Evolutionary conservation across 2,797 vertebrate genomes (phyloP).

Genomic region (Prunella strophiata): DNA sequence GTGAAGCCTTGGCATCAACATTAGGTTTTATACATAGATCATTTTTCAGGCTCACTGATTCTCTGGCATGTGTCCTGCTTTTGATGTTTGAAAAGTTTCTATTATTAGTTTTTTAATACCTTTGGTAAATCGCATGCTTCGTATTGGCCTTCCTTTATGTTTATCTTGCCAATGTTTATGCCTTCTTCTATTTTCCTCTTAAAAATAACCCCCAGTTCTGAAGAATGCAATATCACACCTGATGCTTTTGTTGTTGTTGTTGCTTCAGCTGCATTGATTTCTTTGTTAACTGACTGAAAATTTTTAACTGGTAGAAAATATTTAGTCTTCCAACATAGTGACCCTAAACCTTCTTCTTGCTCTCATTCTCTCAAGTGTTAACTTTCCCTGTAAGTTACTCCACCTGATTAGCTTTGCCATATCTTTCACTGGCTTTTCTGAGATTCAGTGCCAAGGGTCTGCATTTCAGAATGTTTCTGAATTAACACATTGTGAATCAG

Average conservation of each 20-base stretch:
- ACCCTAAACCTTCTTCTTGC: neutral
- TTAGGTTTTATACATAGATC: neutral
- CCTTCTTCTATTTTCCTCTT: neutral
- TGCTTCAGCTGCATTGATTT: neutral
- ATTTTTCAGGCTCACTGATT: neutral
- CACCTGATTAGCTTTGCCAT: neutral
- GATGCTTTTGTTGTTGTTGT: neutral
- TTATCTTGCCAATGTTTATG: neutral
- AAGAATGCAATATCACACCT: neutral
- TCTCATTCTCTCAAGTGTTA: neutral
- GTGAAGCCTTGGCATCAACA: neutral
- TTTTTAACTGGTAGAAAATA: neutral
- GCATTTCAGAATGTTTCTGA: neutral
- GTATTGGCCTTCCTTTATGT: neutral
- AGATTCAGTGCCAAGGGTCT: neutral
- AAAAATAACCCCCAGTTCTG: neutral
- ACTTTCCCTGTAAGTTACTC: neutral
- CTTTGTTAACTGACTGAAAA: neutral
- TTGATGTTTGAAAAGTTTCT: neutral
- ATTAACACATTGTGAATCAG: neutral
- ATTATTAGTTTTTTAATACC: slow-evolving; percentile 7
- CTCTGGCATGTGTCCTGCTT: neutral
- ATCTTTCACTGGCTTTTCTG: neutral
- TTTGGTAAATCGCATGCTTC: neutral
- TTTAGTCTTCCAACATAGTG: neutral